Evolutionary conservation across 2,113 vertebrate species (phyloP).

Genomic region (Nothoprocta pentlandii): DNA sequence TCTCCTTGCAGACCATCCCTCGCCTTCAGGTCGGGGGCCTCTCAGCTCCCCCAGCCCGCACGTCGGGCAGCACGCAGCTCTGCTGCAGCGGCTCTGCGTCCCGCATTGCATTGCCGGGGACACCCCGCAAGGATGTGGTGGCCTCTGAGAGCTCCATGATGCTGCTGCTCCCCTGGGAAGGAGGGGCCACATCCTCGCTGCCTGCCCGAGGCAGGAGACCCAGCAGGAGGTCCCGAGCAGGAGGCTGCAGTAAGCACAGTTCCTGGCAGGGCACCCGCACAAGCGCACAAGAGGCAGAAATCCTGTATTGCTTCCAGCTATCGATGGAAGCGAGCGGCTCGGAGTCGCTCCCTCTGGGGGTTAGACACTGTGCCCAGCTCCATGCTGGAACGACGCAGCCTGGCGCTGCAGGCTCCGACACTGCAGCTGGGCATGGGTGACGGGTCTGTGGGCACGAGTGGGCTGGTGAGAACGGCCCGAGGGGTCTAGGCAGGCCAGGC

Average conservation of each 20-base stretch:
- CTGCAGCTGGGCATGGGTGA: background rate
- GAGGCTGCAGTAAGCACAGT: no score
- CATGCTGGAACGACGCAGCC: no score
- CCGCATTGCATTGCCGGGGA: no score
- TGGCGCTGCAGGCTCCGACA: background rate
- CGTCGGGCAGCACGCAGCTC: no score
- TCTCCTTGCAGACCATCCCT: background rate
- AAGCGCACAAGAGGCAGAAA: background rate
- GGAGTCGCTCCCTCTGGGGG: background rate
- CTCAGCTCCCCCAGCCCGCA: no score
- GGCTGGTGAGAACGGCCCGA: background rate
- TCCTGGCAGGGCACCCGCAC: no score
- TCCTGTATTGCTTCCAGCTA: background rate
- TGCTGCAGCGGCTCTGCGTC: no score
- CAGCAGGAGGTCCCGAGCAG: no score
- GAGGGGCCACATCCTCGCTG: background rate
- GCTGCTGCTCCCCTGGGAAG: rapidly evolving
- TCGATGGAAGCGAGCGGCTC: background rate
- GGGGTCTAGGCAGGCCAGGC: background rate
- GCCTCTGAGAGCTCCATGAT: background rate
- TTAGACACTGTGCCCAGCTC: background rate
- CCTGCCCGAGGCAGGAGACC: background rate
- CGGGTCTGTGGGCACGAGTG: no score
- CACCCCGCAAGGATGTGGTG: no score
- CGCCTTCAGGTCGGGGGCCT: background rate